phyloP scores from a whole-genome alignment of 2,888 invertebrate genomes.

The Gymnoscelis rufifasciata region DNA sequence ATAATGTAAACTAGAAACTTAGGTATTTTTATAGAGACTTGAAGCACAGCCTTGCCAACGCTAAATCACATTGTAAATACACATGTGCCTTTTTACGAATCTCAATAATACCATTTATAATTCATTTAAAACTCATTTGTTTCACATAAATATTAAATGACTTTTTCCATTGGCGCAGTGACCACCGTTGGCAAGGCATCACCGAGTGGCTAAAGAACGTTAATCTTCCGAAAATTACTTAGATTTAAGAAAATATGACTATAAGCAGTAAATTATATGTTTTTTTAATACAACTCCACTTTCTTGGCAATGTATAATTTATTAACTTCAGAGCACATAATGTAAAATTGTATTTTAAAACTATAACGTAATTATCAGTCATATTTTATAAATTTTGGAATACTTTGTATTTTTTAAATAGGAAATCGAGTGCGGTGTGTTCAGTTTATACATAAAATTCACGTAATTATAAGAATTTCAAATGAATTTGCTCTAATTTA shows the following conservation, averaged over 20 bases:
- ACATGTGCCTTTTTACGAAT: conserved; percentile 46
- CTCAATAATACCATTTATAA: conserved; percentile 27
- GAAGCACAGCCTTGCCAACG: conserved; percentile 64
- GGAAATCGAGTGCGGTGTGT: conserved; percentile 19
- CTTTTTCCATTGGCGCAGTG: conserved; percentile 61
- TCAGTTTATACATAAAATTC: conserved; percentile 31
- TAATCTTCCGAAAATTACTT: conserved; percentile 43
- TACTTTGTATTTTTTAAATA: neutral
- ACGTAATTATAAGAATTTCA: conserved; percentile 32
- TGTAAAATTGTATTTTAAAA: too few species aligned
- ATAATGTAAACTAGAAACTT: too few species aligned
- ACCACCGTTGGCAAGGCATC: conserved; percentile 63
- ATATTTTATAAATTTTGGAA: neutral
- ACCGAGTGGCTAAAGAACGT: conserved; percentile 41
- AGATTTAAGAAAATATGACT: conserved; percentile 5
- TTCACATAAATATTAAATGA: conserved; percentile 28
- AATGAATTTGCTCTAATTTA: conserved; percentile 48
- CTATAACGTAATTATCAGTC: conserved; percentile 5
- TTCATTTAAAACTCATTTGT: conserved; percentile 15
- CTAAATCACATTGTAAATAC: conserved; percentile 63
- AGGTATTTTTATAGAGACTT: conserved; percentile 20
- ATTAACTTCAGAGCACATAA: too few species aligned
- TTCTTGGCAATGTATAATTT: neutral
- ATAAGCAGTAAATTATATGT: conserved; percentile 10
- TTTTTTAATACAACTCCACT: neutral